phyloP scores from a whole-genome alignment of 1,140 invertebrate species.

The Popillia japonica region DNA sequence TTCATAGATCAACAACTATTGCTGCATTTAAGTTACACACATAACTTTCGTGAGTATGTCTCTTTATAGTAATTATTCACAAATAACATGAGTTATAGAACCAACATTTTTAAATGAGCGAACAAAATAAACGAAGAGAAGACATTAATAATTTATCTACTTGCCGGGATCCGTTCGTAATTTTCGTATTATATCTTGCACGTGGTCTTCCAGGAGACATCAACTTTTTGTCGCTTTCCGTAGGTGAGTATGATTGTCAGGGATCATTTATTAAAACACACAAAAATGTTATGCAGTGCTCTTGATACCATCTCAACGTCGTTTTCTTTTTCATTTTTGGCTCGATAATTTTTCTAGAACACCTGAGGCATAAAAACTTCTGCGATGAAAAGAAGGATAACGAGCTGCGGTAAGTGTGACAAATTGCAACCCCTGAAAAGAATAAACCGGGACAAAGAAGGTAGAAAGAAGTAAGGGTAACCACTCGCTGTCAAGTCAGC shows the following conservation, averaged over 20 bases:
- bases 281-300: conserved; percentile 7
- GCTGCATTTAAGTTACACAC: too few relatives aligned
- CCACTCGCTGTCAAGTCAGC: neutral
- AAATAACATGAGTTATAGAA: too few relatives aligned
- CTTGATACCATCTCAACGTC: conserved; percentile 23
- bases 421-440: conserved; percentile 36
- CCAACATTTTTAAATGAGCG: too few relatives aligned
- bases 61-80: too few relatives aligned
- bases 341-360: conserved; percentile 30
- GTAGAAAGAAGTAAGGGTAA: conserved; percentile 31
- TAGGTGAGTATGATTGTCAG: conserved; percentile 21
- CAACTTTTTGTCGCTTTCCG: neutral
- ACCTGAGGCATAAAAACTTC: conserved; percentile 10
- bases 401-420: conserved; percentile 31
- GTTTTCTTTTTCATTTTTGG: conserved; percentile 20
- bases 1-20: too few relatives aligned
- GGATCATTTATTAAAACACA: conserved; percentile 31
- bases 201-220: conserved; percentile 7
- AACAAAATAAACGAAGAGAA: too few relatives aligned
- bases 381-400: conserved; percentile 33
- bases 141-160: neutral
- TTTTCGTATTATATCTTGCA: neutral
- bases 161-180: neutral
- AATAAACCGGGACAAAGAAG: neutral
- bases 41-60: too few relatives aligned